Base-by-base conservation (phyloP, 2,797 vertebrate species). In the Pseudomugil gertrudae region DNA sequence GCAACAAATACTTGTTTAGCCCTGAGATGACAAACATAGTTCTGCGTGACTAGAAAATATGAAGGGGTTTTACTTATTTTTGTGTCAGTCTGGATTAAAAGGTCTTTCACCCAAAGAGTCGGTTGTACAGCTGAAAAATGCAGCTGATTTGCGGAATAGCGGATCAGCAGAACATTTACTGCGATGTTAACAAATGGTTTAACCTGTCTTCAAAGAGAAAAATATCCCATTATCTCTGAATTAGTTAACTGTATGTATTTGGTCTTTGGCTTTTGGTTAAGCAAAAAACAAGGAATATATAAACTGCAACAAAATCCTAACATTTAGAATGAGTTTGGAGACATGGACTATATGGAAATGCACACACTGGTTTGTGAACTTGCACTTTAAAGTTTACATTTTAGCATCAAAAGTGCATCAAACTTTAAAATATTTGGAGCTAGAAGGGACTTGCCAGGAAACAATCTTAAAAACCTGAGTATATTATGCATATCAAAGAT, bases 1-100 rank as follows among this genome's bases (percentile, higher is more conserved):
- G 63, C 59, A 76, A 60, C 76, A 45, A 70, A 59, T 64, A 63
- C 58, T 57, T 48, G 38, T 79, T 84, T 63, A 69, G 69, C 54
- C 77, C 72, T 1, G 68, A 78, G 74, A 77, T 85, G 63, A 78
- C 69, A 74, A 66, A 80, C 61, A 27, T 57, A 50, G 30, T 24
- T 78, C 36, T 65, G 69, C 72, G 64, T 5, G 43, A 13, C 70
- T 75, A 35, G 24, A 53, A 78, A 63, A 60, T 35, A 23, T 50
- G 21, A 64, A 27, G 29, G 8, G 0, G 24, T 51, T 72, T 29
- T 80, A 19, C 64, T 60, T 17, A 15, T 69, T 62, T 69, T 40
- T 43, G 24, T 19, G 24, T 19, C 45, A 2, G 36, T 72, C 14
- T 24, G 5, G 45, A 14, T 66, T 36, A 59, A 68, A 17, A 51